Conservation (phyloP, 2,888 invertebrate genomes). For the Platerodrilus igneus region DNA sequence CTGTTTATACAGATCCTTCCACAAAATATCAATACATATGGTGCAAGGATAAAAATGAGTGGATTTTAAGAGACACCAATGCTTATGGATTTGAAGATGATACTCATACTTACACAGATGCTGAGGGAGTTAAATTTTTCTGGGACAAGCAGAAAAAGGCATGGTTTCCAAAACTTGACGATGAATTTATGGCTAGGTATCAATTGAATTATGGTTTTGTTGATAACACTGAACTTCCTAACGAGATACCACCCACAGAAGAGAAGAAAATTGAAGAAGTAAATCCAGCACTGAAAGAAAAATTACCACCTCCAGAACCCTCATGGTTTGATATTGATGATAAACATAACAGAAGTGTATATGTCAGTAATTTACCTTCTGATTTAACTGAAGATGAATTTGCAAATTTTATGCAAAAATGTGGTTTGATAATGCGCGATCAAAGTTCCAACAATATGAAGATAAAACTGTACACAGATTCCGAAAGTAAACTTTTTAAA, state of each 20-base stretch:
- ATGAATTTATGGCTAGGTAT: constrained; percentile 93
- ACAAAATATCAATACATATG: constrained; percentile 64
- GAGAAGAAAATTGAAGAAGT: constrained; percentile 27
- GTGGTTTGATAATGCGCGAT: constrained; percentile 91
- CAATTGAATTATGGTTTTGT: constrained; percentile 92
- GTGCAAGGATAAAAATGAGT: constrained; percentile 58
- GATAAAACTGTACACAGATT: constrained; percentile 85
- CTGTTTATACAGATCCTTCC: constrained; percentile 70
- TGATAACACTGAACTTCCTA: constrained; percentile 56
- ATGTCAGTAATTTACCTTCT: constrained; percentile 86
- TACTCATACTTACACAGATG: constrained; percentile 74
- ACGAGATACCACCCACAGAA: constrained; percentile 33
- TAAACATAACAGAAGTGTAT: constrained; percentile 88
- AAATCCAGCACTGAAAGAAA: constrained; percentile 45
- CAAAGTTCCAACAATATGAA: constrained; percentile 74
- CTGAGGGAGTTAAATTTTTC: constrained; percentile 84
- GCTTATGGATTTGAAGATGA: constrained; percentile 70
- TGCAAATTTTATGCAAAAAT: constrained; percentile 91
- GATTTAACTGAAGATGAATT: constrained; percentile 88
- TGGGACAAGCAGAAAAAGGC: constrained; percentile 89
- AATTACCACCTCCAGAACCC: constrained; percentile 49
- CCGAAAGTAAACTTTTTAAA: constrained; percentile 74
- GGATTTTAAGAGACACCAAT: constrained; percentile 48
- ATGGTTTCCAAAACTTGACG: constrained; percentile 96
- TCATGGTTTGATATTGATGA: constrained; percentile 91